Conservation (phyloP, 1,140 invertebrate genomes). For the Bicyclus anynana region DNA sequence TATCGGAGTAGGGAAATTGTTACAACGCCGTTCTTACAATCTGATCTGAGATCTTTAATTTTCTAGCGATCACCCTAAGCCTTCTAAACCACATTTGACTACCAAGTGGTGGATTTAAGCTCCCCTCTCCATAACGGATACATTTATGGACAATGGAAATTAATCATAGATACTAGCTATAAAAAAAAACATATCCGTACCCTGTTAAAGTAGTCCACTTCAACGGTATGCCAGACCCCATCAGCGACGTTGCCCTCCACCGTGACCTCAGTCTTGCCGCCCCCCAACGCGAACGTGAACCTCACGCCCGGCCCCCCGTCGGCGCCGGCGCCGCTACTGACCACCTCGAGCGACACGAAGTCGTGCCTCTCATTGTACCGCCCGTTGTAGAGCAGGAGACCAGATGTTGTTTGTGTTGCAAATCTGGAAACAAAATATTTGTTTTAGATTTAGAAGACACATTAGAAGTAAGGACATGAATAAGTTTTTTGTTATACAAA, state of each 20-base stretch:
- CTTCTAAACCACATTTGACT: too few species aligned
- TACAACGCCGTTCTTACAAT: too few species aligned
- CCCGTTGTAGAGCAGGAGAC: conserved; percentile 95
- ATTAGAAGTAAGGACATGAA: too few species aligned
- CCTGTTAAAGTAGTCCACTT: conserved; percentile 92
- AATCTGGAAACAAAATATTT: conserved; percentile 79
- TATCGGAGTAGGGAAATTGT: too few species aligned
- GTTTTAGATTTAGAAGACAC: too few species aligned
- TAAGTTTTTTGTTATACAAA: too few species aligned
- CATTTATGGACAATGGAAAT: too few species aligned
- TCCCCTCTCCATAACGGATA: too few species aligned
- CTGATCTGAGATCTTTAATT: too few species aligned
- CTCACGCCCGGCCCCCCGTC: conserved; percentile 81
- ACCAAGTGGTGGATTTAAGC: too few species aligned
- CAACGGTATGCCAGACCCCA: conserved; percentile 95
- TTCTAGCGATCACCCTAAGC: too few species aligned
- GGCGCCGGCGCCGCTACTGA: conserved; percentile 83
- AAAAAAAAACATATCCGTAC: conserved; percentile 60
- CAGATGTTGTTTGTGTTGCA: conserved; percentile 90
- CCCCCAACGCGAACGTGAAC: conserved; percentile 95
- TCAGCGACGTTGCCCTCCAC: conserved; percentile 88
- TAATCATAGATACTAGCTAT: neutral
- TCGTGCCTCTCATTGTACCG: conserved; percentile 97
- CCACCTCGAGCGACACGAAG: conserved; percentile 93
- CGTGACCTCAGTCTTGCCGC: conserved; percentile 83